Evolutionary conservation across 2,888 invertebrate species (phyloP).

Genomic region (Leuctra nigra): DNA sequence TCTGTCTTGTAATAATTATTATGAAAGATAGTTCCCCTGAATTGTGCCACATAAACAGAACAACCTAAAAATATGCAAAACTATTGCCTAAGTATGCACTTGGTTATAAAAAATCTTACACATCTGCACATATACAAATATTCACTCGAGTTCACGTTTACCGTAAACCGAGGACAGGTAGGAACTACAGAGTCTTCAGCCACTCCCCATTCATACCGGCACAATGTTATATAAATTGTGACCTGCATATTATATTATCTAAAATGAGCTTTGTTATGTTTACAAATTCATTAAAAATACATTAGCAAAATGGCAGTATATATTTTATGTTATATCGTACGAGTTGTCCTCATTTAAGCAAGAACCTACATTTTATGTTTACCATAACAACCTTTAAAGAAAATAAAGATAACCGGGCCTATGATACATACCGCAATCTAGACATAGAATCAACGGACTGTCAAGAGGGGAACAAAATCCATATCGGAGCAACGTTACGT

Average conservation of each 20-base stretch:
- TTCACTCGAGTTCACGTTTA: not conserved
- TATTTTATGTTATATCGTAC: no score
- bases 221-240: constrained; percentile 12
- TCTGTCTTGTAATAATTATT: constrained; percentile 21
- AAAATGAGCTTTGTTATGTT: constrained; percentile 1
- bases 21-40: constrained; percentile 21
- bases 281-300: constrained; percentile 11
- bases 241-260: constrained; percentile 6
- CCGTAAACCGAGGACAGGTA: not conserved
- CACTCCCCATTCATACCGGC: constrained; percentile 3
- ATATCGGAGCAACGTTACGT: not conserved
- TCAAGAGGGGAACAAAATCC: constrained; percentile 10
- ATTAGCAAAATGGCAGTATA: constrained; percentile 11
- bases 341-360: no score
- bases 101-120: constrained; percentile 1
- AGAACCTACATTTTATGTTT: no score
- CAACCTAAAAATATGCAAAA: constrained; percentile 13
- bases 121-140: no score
- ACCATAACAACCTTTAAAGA: no score
- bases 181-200: constrained; percentile 12
- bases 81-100: not conserved
- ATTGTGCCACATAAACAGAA: constrained; percentile 18
- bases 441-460: no score
- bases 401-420: no score
- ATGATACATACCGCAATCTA: no score